Base-by-base conservation (phyloP, 2,797 vertebrate species). In the Sebastiscus albofasciatus region DNA sequence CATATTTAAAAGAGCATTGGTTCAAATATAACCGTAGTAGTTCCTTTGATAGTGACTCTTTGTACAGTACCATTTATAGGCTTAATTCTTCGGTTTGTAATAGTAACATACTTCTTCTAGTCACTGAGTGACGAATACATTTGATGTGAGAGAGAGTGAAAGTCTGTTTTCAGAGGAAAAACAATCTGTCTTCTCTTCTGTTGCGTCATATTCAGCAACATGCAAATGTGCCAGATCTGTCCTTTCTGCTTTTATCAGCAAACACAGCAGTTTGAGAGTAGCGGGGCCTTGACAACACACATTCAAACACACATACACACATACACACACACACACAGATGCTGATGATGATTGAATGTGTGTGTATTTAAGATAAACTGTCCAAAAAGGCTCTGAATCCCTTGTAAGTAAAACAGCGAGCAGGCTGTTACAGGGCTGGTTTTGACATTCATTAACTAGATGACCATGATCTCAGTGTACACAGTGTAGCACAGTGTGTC, bases 401-500 rank as follows among this genome's bases (percentile, higher is more conserved):
- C 75, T 62, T 59, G 13, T 42, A 68, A 86, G 75, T 81, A 74
- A 75, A 84, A 83, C 71, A 77, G 34, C 7, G 46, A 73, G 77
- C 68, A 72, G 55, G 42, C 61, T 80, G 83, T 60, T 67, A 59
- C 80, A 64, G 67, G 67, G 64, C 79, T 60, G 70, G 24, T 75
- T 89, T 81, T 75, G 87, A 78, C 83, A 92, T 84, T 92, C 60
- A 94, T 94, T 93, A 94, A 94, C 94, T 56, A 77, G 85, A 81
- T 11, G 66, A 78, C 73, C 71, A 77, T 84, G 81, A 79, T 83
- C 42, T 79, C 16, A 71, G 56, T 69, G 79, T 81, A 55, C 20
- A 36, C 46, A 67, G 62, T 31, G 60, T 24, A 66, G 49, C 5
- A 1, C 46, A 24, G 62, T 61, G 68, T 76, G 74, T n/a, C 52